Evolutionary conservation across 2,888 invertebrate species (phyloP).

Genomic region (Hymenopus coronatus): DNA sequence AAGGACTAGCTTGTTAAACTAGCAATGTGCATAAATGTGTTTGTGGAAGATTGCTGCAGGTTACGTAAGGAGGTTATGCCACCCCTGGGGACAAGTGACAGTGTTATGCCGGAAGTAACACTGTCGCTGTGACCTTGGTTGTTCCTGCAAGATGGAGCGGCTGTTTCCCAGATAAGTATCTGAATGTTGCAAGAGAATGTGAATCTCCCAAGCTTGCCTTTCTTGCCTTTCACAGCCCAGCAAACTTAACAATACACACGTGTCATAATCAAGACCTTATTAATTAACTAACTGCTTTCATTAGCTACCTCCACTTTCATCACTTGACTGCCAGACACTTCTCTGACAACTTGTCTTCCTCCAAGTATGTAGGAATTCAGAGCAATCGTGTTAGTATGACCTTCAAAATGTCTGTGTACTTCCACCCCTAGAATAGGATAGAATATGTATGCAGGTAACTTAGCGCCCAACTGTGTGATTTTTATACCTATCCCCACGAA

Average conservation of each 20-base stretch:
- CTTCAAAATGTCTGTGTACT: too few species aligned
- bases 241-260: not conserved
- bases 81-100: not conserved
- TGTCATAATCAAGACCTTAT: not conserved
- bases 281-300: not conserved
- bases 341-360: too few species aligned
- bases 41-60: not conserved
- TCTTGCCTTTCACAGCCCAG: not conserved
- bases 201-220: not conserved
- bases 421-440: too few species aligned
- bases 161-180: not conserved
- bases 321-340: not conserved
- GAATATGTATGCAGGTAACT: too few species aligned
- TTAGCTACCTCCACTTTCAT: not conserved
- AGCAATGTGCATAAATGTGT: too few species aligned
- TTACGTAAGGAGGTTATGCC: not conserved
- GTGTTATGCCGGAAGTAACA: not conserved
- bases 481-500: too few species aligned
- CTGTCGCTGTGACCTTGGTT: not conserved
- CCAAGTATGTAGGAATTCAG: too few species aligned
- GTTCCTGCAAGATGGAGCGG: not conserved
- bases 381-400: too few species aligned
- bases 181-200: not conserved
- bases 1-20: not conserved
- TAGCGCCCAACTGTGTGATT: too few species aligned